Evolutionary conservation across 2,113 vertebrate genomes (phyloP), one percentile per base, ranked within the genome.

Genomic region (Crotalus tigris): DNA sequence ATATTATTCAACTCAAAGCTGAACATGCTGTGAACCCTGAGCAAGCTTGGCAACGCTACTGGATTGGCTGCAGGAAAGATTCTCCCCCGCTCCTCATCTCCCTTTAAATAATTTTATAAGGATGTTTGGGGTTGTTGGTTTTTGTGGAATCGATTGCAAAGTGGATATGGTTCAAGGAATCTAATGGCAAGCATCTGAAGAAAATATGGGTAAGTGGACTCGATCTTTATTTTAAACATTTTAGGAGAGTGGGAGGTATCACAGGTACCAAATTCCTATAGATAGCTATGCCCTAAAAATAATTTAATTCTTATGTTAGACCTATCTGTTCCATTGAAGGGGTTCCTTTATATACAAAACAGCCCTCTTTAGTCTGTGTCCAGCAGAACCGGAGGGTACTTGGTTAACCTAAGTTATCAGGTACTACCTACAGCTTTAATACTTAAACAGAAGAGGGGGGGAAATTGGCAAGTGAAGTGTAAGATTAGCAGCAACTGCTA

Each of bases 1-100:
- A 29, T 5, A 90, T 94, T 91, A n/a, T 89, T 96, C 95, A 91
- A 88, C 87, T 91, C 86, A 94, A 91, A 95, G 58, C 33, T 90
- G 92, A 93, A 91, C 26, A 85, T 81, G 90, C 64, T 95, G 26
- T 46, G 90, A 91, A 46, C 26, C 12, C 61, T 61, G 81, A 91
- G 5, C 89, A 95, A 88, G 53, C 19, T 75, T 55, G 92, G 91
- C 39, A n/a, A n/a, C 55, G 53, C 49, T 91, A 58, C 29, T 92
- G 87, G n/a, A 91, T 88, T 90, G 94, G 59, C 0, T 1, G 51
- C 92, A 87, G 54, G 90, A 29, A 24, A 69, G 39, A 90, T 55
- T 10, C 89, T 46, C 26, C n/a, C 81, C 87, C 49, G 7, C 33
- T 69, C 11, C 39, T 39, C 19, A 55, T 53, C 39, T 44, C 15